phyloP scores from a whole-genome alignment of 2,888 invertebrate genomes.

The Tetragonula carbonaria region DNA sequence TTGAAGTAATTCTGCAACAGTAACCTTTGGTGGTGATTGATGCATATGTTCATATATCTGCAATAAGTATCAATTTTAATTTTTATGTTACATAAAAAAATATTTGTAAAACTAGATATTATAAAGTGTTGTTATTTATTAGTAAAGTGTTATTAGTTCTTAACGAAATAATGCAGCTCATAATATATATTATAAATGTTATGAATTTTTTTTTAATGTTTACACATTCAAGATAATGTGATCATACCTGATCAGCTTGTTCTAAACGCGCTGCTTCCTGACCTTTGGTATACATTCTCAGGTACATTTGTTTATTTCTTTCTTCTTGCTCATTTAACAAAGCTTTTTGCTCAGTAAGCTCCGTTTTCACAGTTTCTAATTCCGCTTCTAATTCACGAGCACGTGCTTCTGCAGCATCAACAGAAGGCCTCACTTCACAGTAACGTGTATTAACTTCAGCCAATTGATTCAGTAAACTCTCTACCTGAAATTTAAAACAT shows the following conservation, averaged over 20 bases:
- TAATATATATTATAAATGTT: background rate
- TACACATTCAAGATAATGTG: background rate
- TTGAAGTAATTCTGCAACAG: conserved; percentile 92
- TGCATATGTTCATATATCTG: conserved; percentile 76
- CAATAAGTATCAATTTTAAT: conserved; percentile 17
- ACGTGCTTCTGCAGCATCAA: conserved; percentile 89
- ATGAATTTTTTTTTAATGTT: background rate
- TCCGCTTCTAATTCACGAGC: conserved; percentile 90
- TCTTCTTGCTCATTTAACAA: conserved; percentile 88
- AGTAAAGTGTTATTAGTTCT: background rate
- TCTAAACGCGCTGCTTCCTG: conserved; percentile 91
- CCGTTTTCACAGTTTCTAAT: conserved; percentile 89
- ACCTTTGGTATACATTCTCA: conserved; percentile 93
- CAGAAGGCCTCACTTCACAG: conserved; percentile 91
- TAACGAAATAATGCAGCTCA: background rate
- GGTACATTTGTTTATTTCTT: conserved; percentile 90
- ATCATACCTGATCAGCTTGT: conserved; percentile 88
- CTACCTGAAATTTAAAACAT: conserved; percentile 85
- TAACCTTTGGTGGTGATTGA: conserved; percentile 87
- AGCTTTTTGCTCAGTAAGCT: conserved; percentile 88
- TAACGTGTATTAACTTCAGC: conserved; percentile 91
- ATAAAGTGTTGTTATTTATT: background rate
- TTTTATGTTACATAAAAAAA: background rate
- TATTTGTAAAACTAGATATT: background rate
- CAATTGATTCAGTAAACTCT: conserved; percentile 89